phyloP scores from a whole-genome alignment of 1,140 invertebrate genomes.

The Drosophila chauvacae region DNA sequence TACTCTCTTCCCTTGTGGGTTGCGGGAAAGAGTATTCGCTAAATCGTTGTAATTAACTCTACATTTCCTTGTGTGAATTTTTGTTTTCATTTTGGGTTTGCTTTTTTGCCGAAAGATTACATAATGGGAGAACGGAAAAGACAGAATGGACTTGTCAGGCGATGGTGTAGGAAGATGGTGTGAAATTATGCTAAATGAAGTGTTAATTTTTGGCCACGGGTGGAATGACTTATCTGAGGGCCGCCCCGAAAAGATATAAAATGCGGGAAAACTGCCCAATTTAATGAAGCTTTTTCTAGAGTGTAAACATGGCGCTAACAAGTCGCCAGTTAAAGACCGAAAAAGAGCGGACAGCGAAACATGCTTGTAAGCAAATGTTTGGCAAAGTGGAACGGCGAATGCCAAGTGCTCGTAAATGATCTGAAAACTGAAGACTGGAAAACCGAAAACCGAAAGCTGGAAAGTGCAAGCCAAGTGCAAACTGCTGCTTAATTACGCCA shows the following conservation, averaged over 20 bases:
- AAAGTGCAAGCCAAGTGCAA: constrained; percentile 62
- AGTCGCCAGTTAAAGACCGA: constrained; percentile 38
- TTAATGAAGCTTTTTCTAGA: constrained; percentile 28
- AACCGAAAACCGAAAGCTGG: constrained; percentile 46
- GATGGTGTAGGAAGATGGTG: constrained; percentile 39
- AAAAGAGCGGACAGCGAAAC: constrained; percentile 66
- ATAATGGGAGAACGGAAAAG: constrained; percentile 27
- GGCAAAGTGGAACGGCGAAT: constrained; percentile 62
- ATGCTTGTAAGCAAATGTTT: constrained; percentile 81
- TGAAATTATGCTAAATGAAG: constrained; percentile 78
- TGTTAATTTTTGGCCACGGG: constrained; percentile 58
- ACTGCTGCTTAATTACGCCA: constrained; percentile 60
- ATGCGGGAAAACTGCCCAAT: constrained; percentile 21
- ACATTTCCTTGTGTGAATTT: background rate
- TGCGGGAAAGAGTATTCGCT: constrained; percentile 3
- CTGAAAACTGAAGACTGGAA: constrained; percentile 31
- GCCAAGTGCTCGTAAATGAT: constrained; percentile 52
- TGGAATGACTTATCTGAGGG: constrained; percentile 4
- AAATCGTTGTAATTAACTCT: background rate
- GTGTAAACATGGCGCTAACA: constrained; percentile 71
- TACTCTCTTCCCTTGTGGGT: background rate
- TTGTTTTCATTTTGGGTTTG: background rate
- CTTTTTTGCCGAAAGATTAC: constrained; percentile 33
- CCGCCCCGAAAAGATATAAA: background rate
- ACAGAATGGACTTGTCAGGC: constrained; percentile 25